Evolutionary conservation across 2,113 vertebrate genomes (phyloP).

Genomic region (Apteryx owenii): DNA sequence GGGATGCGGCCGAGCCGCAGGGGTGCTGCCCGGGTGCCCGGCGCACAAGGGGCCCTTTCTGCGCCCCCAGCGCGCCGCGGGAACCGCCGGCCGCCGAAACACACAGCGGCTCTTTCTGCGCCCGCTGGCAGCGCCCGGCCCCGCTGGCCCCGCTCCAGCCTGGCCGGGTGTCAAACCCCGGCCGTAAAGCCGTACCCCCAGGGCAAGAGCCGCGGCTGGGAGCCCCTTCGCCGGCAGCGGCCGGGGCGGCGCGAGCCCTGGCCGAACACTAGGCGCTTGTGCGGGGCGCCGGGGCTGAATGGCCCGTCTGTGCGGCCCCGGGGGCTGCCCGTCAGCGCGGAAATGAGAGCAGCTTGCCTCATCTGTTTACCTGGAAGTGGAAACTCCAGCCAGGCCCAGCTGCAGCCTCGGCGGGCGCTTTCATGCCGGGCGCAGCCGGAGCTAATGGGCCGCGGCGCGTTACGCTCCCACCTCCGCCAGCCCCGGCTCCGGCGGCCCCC

Average conservation of each 20-base stretch:
- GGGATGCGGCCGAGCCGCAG: not conserved
- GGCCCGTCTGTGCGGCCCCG: constrained; percentile 1
- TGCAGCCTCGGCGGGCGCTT: not conserved
- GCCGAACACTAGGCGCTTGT: constrained; percentile 53
- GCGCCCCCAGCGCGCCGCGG: not conserved
- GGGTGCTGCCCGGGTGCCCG: not conserved
- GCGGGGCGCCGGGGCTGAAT: not conserved
- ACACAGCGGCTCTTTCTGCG: not conserved
- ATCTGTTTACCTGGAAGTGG: constrained; percentile 63
- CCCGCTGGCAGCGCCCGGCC: not conserved
- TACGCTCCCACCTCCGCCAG: not conserved
- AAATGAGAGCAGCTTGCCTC: constrained; percentile 6
- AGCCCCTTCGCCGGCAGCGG: not conserved
- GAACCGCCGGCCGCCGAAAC: not conserved
- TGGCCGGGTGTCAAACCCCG: not conserved
- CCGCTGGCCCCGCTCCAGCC: not conserved
- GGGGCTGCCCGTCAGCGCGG: not conserved
- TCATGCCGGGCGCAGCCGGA: not conserved
- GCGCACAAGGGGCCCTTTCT: constrained; percentile 25
- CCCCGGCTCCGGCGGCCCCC: too few species aligned
- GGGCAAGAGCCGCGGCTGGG: too few species aligned
- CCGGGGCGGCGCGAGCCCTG: not conserved
- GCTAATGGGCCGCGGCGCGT: not conserved
- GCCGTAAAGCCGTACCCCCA: not conserved
- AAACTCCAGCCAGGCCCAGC: not conserved